Conservation (phyloP, 2,797 vertebrate species). For the Merluccius polli region DNA sequence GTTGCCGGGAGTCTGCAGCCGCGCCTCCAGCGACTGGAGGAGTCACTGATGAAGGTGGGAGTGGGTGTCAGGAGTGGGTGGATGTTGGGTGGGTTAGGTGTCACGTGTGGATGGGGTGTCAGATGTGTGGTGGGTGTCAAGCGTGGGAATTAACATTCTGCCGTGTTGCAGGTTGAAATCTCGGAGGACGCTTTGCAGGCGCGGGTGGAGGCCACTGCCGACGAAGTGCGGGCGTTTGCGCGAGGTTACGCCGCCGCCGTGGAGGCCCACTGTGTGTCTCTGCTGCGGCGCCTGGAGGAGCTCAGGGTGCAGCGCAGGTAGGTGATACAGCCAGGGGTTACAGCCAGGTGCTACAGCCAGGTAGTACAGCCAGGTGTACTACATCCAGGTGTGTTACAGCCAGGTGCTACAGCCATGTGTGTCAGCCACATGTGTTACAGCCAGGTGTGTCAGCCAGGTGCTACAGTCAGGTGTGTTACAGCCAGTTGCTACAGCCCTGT, state of each 20-base stretch:
- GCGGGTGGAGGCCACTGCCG: constrained; percentile 59
- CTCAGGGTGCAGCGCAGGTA: constrained; percentile 73
- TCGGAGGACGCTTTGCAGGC: constrained; percentile 61
- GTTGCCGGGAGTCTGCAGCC: constrained; percentile 69
- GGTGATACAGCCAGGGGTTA: neutral
- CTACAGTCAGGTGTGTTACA: neutral
- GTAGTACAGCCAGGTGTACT: neutral
- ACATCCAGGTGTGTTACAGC: neutral
- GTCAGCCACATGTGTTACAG: neutral
- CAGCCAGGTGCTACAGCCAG: neutral
- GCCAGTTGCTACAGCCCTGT: too few species aligned
- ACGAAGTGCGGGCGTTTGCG: constrained; percentile 75
- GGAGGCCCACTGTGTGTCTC: constrained; percentile 76
- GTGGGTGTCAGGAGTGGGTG: neutral
- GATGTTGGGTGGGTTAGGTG: neutral
- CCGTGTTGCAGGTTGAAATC: constrained; percentile 54
- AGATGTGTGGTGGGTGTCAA: neutral
- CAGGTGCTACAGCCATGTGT: neutral
- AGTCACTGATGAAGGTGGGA: constrained; percentile 62
- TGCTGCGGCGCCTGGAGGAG: constrained; percentile 81
- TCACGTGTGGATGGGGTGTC: too few species aligned
- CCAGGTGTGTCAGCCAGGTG: constrained; percentile 39
- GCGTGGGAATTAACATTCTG: neutral
- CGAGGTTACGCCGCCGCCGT: constrained; percentile 77
- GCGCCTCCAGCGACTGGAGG: constrained; percentile 70